Percentiles rank a stretch among this genome's conserved stretches.
Evolutionary conservation across 1,140 invertebrate species (phyloP).

Genomic region (Lysiphlebus fabarum): DNA sequence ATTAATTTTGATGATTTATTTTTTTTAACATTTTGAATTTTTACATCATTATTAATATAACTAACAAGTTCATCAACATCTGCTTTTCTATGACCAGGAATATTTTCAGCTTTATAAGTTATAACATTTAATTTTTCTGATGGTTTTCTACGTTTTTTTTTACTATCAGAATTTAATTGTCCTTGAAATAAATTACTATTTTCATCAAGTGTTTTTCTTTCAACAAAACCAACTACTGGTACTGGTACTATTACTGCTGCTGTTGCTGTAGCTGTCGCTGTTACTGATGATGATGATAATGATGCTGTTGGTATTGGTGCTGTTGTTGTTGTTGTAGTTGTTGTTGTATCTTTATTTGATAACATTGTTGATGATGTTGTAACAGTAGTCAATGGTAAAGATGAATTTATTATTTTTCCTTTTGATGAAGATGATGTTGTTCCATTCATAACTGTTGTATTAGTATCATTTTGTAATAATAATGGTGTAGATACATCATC

Average conservation of each 20-base stretch:
- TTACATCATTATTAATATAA: conserved; percentile 55
- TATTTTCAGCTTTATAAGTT: conserved; percentile 61
- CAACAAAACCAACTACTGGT: conserved; percentile 37
- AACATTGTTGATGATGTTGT: neutral
- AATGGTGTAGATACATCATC: conserved; percentile 43
- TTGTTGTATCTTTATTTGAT: neutral
- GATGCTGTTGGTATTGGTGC: neutral
- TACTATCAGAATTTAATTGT: conserved; percentile 48
- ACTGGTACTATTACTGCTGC: conserved; percentile 39
- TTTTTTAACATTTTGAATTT: conserved; percentile 29
- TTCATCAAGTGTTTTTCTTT: conserved; percentile 64
- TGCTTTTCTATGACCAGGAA: conserved; percentile 65
- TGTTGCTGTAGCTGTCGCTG: conserved; percentile 41
- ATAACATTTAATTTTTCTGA: conserved; percentile 63
- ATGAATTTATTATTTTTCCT: conserved; percentile 42
- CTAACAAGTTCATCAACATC: conserved; percentile 57
- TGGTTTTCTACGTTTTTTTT: conserved; percentile 57
- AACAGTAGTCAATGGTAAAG: conserved; percentile 32
- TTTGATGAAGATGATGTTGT: conserved; percentile 31
- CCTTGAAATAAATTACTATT: conserved; percentile 64
- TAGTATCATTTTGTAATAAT: conserved; percentile 47
- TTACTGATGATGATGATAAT: neutral
- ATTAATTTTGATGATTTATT: no score
- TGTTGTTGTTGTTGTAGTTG: neutral
- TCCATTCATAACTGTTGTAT: conserved; percentile 33